Base-by-base conservation (phyloP, 2,888 invertebrate species). In the Syrphus vitripennis region DNA sequence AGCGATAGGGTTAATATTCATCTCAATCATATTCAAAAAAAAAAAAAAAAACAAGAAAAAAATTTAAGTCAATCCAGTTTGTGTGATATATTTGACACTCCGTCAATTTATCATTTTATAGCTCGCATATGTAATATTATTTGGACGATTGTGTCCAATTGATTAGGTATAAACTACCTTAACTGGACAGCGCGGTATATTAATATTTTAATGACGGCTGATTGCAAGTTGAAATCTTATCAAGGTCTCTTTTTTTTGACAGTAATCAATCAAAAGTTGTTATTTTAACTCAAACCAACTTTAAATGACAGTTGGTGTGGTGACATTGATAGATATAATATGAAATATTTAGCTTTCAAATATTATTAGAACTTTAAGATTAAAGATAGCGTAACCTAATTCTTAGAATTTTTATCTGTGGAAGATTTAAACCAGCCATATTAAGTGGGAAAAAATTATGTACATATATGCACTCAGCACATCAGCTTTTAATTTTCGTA, bases 11-110 rank as follows among this genome's bases (percentile, higher is more conserved):
- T 61, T 61, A 26, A 61, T 16, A 37, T 37, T 61, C 61, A 40
- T 61, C 37, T 61, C 24, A 61, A 59, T 37, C 37, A 37, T 37
- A 37, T 37, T 7, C 0, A 9, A 21, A 37, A 37, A 0, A 21
- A 7, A 37, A 59, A 21, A 29, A 29, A 10, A 40, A 40, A 21
- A 21, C 21, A 50, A 50, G 14, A 50, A 55, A 55, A 55, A 31
- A 31, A 55, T 14, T 59, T 21, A 59, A 59, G 40, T 61, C 61
- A 26, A 61, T 61, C 16, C n/a, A 24, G 7, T 5, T 12, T 50
- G 14, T 26, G n/a, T 61, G 61, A 42, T 61, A 42, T 40, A 61
- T 40, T 42, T 61, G 61, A 61, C 61, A 61, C 26, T 61, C 10
- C 61, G 26, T 61, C 61, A 61, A 40, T 61, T 26, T 61, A 40